Evolutionary conservation across 1,140 invertebrate species (phyloP), one percentile per base, ranked within the genome.

Genomic region (Orchesella cincta): DNA sequence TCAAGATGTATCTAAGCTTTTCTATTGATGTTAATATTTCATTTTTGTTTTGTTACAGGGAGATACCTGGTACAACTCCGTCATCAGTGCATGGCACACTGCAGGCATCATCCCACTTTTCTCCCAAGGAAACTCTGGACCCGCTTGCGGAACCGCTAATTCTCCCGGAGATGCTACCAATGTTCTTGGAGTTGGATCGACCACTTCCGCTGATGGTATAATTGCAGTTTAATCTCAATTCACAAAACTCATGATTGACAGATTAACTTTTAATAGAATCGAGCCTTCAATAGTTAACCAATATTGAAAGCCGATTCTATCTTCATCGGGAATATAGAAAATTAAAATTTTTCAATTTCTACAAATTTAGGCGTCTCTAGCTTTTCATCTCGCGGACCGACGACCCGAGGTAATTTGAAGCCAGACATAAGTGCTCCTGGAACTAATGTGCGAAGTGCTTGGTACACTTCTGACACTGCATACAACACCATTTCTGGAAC

Each of bases 81-180:
- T 74, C n/a, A 80, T 77, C 28, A n/a, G 26, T 26, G 33, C 34
- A 16, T 80, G 79, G 79, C 34, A 28, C 0, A 20, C 26, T 1
- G 79, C 46, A 0, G 73, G 67, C 16, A 80, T 80, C 28, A 18
- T 77, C 29, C 73, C 76, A 20, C 39, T 77, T 5, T 80, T 80
- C 39, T 23, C 57, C 8, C 35, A 28, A 20, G 76, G 76, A 18
- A 80, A 80, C 34, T n/a, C 29, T 3, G 76, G 75, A 3, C 62
- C 62, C 5, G 5, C 2, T n/a, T 77, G 76, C 36, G 36, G 35
- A 18, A 72, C 76, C 20, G 67, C 72, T 12, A 33, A 46, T 52
- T 71, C 72, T 28, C 75, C 75, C 23, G 76, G 57, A 12, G 52
- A 74, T 70, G 16, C 76, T 2, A 14, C 18, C 1, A n/a, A 35